phyloP scores from a whole-genome alignment of 1,140 invertebrate species.

The Solenopsis fugax region DNA sequence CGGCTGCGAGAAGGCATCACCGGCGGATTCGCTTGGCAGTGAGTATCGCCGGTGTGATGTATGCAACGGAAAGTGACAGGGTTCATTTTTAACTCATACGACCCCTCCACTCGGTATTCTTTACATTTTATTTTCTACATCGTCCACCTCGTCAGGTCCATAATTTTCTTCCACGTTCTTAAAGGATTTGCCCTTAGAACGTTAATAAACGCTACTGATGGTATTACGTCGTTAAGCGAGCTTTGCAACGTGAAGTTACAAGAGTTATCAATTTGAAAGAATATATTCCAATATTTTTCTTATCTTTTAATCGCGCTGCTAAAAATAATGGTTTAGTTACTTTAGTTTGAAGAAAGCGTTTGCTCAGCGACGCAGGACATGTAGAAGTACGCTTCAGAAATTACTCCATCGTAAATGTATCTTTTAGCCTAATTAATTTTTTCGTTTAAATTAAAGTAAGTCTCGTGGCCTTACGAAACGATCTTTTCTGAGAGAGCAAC shows the following conservation, averaged over 20 bases:
- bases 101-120: background rate
- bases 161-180: slow-evolving; percentile 1
- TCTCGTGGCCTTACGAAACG: background rate
- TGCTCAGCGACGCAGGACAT: background rate
- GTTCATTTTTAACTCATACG: slow-evolving; percentile 27
- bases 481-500: background rate
- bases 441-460: background rate
- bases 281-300: background rate
- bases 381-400: background rate
- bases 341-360: background rate
- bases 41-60: slow-evolving; percentile 85
- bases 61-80: background rate
- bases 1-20: slow-evolving; percentile 91
- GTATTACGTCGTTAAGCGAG: background rate
- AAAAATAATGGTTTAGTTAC: background rate
- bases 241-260: background rate
- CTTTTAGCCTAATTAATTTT: background rate
- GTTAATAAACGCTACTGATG: slow-evolving; percentile 19
- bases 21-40: slow-evolving; percentile 92
- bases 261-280: background rate
- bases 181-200: background rate
- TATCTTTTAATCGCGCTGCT: background rate
- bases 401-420: background rate
- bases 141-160: no score
- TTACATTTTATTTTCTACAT: background rate